Percentiles rank a stretch among this genome's conserved stretches.
These are phyloP conservation scores for Caenorhabditis brenneri DNA, from an alignment of 1,140 invertebrate species.

Conservation along the genomic window DNA sequence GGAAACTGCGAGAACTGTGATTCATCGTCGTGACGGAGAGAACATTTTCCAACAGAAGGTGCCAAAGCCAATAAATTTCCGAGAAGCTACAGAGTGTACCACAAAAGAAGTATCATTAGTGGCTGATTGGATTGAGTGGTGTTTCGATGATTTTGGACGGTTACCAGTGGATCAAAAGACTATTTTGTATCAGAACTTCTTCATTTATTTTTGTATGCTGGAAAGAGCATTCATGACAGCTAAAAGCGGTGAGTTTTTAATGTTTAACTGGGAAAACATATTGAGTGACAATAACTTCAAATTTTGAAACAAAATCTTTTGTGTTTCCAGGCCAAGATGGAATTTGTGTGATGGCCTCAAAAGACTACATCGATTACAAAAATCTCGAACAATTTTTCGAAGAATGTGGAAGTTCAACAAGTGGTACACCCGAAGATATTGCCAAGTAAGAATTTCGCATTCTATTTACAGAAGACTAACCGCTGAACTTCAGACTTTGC, in stretches of 20 bases:
- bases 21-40: constrained; percentile 41
- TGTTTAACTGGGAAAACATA: no score
- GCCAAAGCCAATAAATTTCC: constrained; percentile 10
- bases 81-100: constrained; percentile 25
- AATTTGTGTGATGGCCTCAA: constrained; percentile 36
- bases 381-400: constrained; percentile 38
- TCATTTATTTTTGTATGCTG: constrained; percentile 33
- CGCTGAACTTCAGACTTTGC: constrained; percentile 6
- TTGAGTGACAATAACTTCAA: not conserved
- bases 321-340: constrained; percentile 20
- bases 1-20: constrained; percentile 44
- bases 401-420: not conserved
- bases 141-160: constrained; percentile 21
- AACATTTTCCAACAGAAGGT: constrained; percentile 46
- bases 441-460: not conserved
- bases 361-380: constrained; percentile 46
- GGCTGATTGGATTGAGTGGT: constrained; percentile 45
- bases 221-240: constrained; percentile 42
- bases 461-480: not conserved
- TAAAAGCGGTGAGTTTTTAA: constrained; percentile 14
- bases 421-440: constrained; percentile 21
- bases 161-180: constrained; percentile 35
- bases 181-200: constrained; percentile 44
- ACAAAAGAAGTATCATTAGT: constrained; percentile 39
- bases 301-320: not conserved